phyloP scores from a whole-genome alignment of 1,140 invertebrate genomes.

The Bradynema listronoti region DNA sequence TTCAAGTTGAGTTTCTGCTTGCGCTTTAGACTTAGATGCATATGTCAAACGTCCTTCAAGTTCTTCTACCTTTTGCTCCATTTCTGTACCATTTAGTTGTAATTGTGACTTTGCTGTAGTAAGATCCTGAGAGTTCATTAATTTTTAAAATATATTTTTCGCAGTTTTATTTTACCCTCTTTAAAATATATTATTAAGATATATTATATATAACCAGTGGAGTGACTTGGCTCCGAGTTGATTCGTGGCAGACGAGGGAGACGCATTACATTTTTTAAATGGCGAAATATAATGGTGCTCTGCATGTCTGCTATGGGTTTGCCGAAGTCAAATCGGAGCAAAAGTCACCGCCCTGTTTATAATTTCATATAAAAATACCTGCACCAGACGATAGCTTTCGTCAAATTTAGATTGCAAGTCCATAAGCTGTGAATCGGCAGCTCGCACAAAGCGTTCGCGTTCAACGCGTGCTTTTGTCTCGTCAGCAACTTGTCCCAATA shows the following conservation, averaged over 20 bases:
- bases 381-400: conserved; percentile 37
- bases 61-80: conserved; percentile 40
- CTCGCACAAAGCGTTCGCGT: conserved; percentile 38
- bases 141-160: too few species aligned
- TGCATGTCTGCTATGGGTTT: too few species aligned
- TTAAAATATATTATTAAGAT: too few species aligned
- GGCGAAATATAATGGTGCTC: too few species aligned
- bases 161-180: too few species aligned
- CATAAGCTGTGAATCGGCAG: conserved; percentile 33
- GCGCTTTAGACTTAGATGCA: conserved; percentile 38
- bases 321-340: too few species aligned
- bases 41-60: conserved; percentile 32
- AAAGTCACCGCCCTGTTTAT: too few species aligned
- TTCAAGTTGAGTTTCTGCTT: conserved; percentile 40
- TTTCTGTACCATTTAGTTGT: conserved; percentile 33
- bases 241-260: too few species aligned
- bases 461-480: conserved; percentile 32
- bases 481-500: conserved; percentile 35
- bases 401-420: conserved; percentile 39
- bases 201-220: too few species aligned
- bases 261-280: too few species aligned
- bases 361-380: too few species aligned
- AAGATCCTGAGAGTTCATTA: conserved; percentile 35
- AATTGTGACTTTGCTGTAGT: conserved; percentile 29
- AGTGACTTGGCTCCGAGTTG: too few species aligned